Conservation (phyloP, 2,113 vertebrate genomes). For the Nibea coibor region DNA sequence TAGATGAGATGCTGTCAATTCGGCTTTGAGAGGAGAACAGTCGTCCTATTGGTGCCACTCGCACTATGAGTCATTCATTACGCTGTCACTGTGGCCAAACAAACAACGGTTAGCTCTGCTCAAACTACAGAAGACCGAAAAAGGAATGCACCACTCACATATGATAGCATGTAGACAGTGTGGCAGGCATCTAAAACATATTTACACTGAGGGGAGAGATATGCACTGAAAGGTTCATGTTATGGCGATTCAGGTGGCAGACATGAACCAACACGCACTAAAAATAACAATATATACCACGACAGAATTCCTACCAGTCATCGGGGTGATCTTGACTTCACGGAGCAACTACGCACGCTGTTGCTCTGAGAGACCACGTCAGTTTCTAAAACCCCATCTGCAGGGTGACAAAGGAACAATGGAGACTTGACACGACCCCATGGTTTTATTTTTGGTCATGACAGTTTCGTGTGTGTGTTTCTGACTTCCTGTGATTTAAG, state of each 20-base stretch:
- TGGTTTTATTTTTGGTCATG: background rate
- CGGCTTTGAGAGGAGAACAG: slow-evolving; percentile 27
- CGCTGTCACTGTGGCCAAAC: slow-evolving; percentile 33
- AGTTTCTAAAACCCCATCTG: background rate
- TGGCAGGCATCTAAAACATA: slow-evolving; percentile 3
- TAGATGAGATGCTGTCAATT: slow-evolving; percentile 54
- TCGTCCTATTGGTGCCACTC: slow-evolving; percentile 35
- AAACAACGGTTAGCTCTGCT: slow-evolving; percentile 46
- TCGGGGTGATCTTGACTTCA: slow-evolving; percentile 14
- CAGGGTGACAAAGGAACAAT: background rate
- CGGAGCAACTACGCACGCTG: background rate
- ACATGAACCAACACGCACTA: slow-evolving; percentile 20
- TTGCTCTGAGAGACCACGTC: slow-evolving; percentile 12
- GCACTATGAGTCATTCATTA: slow-evolving; percentile 47
- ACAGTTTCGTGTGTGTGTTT: background rate
- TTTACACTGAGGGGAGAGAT: background rate
- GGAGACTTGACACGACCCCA: background rate
- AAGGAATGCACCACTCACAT: background rate
- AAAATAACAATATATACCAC: slow-evolving; percentile 35
- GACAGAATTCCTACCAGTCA: slow-evolving; percentile 31
- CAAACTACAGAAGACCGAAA: slow-evolving; percentile 23
- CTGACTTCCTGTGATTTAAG: background rate
- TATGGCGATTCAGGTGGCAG: background rate
- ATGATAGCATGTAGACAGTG: background rate
- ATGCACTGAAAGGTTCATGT: slow-evolving; percentile 9